Percentiles rank a stretch among this genome's conserved stretches.
Conservation (phyloP, 2,797 vertebrate genomes). For the Aldrovandia affinis region DNA sequence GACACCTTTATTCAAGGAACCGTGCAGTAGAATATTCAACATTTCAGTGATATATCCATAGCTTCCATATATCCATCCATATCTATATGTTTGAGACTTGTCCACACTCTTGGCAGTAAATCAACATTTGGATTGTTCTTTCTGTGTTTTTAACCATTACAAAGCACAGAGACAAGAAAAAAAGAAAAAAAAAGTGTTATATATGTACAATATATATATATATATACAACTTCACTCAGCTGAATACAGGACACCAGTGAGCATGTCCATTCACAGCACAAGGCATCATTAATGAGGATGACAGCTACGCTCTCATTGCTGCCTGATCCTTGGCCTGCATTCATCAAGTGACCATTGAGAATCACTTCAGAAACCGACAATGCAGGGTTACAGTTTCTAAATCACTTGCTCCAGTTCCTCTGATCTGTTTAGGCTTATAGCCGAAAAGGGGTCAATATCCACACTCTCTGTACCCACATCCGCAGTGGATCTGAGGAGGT, state of each 20-base stretch:
- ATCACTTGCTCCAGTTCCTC: conserved; percentile 6
- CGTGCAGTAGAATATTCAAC: too few species aligned
- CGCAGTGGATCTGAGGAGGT: not conserved
- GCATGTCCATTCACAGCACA: not conserved
- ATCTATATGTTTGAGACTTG: not conserved
- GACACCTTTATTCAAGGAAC: too few species aligned
- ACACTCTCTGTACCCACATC: not conserved
- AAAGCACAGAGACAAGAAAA: too few species aligned
- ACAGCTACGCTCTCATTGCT: not conserved
- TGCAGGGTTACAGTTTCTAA: not conserved
- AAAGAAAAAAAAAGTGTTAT: too few species aligned
- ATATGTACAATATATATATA: too few species aligned
- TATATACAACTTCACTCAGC: not conserved
- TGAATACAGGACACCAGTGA: not conserved
- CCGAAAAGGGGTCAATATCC: conserved; percentile 16
- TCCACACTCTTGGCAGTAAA: not conserved
- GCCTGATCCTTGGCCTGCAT: not conserved
- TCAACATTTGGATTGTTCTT: not conserved
- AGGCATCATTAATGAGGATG: not conserved
- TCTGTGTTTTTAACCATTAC: too few species aligned
- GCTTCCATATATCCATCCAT: too few species aligned
- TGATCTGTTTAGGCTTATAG: not conserved
- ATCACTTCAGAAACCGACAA: too few species aligned
- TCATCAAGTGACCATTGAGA: not conserved
- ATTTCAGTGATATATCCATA: too few species aligned